Percentiles rank a stretch among this genome's conserved stretches.
Conservation (phyloP, 2,888 invertebrate genomes). For the Homarus gammarus region DNA sequence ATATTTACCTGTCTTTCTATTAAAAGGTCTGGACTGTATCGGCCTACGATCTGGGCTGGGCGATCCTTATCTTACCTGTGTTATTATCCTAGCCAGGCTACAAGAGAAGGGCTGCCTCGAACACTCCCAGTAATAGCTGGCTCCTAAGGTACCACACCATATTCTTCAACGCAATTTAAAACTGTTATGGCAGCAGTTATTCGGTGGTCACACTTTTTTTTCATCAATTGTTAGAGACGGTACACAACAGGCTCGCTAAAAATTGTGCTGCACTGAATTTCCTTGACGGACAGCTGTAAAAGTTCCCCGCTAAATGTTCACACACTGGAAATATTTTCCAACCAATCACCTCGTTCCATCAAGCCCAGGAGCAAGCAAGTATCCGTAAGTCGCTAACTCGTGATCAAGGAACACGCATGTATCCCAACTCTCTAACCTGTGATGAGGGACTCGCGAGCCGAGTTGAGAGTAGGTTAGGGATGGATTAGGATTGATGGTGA, state of each 20-base stretch:
- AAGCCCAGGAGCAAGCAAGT: no score
- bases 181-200: not conserved
- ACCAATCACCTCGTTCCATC: no score
- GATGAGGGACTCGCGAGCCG: conserved; percentile 19
- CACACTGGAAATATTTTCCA: no score
- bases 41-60: not conserved
- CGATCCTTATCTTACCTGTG: not conserved
- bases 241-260: no score
- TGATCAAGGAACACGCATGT: no score
- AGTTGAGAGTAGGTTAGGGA: conserved; percentile 18
- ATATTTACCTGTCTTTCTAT: not conserved
- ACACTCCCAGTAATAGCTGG: not conserved
- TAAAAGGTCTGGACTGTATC: not conserved
- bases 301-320: no score
- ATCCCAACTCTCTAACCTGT: not conserved
- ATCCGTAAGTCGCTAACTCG: no score
- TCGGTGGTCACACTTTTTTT: no score
- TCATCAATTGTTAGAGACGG: no score
- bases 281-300: no score
- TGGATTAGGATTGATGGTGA: conserved; percentile 37
- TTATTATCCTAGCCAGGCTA: not conserved
- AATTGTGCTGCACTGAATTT: no score
- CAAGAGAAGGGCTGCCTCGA: not conserved
- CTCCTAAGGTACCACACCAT: not conserved
- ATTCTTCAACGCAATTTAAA: not conserved